These are phyloP conservation scores for Drosophila truncata DNA, from an alignment of 1,140 invertebrate species.

Conservation along the genomic window DNA sequence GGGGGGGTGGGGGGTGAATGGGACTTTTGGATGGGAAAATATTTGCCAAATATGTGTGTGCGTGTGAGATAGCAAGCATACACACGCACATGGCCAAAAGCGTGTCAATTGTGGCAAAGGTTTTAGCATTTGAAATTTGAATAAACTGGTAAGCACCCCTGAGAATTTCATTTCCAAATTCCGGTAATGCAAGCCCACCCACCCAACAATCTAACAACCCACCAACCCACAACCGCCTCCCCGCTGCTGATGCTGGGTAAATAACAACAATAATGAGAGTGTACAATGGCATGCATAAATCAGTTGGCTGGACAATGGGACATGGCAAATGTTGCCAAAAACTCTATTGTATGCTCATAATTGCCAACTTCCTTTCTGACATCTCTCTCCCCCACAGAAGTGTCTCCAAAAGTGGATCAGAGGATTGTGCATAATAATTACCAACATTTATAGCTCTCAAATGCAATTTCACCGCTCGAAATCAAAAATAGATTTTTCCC, in stretches of 20 bases:
- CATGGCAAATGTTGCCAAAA: slow-evolving; percentile 50
- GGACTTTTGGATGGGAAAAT: slow-evolving; percentile 11
- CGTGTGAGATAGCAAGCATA: slow-evolving; percentile 11
- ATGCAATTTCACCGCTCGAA: slow-evolving; percentile 27
- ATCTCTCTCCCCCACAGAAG: not conserved
- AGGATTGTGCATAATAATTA: slow-evolving; percentile 53
- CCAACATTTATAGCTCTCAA: slow-evolving; percentile 33
- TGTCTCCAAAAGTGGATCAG: slow-evolving; percentile 29
- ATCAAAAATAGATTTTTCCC: slow-evolving; percentile 34
- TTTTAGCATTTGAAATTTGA: slow-evolving; percentile 51
- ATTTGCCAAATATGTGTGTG: slow-evolving; percentile 37
- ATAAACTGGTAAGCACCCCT: slow-evolving; percentile 36
- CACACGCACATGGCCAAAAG: slow-evolving; percentile 15
- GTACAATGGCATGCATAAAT: slow-evolving; percentile 57
- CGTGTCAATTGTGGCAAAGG: slow-evolving; percentile 57
- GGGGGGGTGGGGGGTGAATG: not conserved
- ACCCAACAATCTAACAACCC: not conserved
- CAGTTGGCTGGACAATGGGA: slow-evolving; percentile 42
- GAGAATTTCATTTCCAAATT: slow-evolving; percentile 51
- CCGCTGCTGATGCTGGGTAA: slow-evolving; percentile 7
- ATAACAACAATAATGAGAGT: slow-evolving; percentile 52
- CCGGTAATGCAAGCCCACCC: slow-evolving; percentile 15
- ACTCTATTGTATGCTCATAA: slow-evolving; percentile 51
- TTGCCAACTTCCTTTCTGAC: slow-evolving; percentile 50
- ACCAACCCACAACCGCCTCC: not conserved